phyloP scores from a whole-genome alignment of 2,888 invertebrate species.

The Sicus ferrugineus region DNA sequence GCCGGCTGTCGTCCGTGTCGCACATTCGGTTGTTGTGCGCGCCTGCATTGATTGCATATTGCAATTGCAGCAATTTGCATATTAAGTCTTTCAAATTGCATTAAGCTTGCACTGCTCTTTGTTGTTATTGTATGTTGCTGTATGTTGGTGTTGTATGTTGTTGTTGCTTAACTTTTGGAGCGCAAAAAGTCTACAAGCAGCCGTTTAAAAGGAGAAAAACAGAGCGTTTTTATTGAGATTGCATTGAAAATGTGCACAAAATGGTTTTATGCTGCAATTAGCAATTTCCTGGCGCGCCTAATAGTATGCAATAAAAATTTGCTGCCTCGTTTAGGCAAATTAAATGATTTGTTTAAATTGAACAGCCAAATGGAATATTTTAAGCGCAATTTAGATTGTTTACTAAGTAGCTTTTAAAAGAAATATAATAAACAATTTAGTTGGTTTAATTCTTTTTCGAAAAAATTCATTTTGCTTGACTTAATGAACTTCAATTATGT shows the following conservation, averaged over 20 bases:
- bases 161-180: neutral
- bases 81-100: constrained; percentile 34
- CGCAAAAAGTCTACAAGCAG: neutral
- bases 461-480: too few relatives aligned
- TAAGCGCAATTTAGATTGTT: neutral
- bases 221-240: constrained; percentile 16
- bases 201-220: too few relatives aligned
- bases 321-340: neutral
- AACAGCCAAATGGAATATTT: constrained; percentile 4
- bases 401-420: constrained; percentile 6
- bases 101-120: constrained; percentile 12
- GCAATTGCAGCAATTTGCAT: constrained; percentile 46
- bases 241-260: constrained; percentile 27
- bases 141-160: neutral
- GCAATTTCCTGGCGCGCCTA: constrained; percentile 27
- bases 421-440: too few relatives aligned
- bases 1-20: too few relatives aligned
- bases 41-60: constrained; percentile 45
- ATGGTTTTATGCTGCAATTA: constrained; percentile 36
- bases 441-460: too few relatives aligned
- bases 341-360: neutral
- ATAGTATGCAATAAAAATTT: constrained; percentile 23
- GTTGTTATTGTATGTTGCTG: constrained; percentile 7
- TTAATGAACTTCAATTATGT: too few relatives aligned
- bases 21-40: constrained; percentile 32